phyloP scores from a whole-genome alignment of 2,797 vertebrate genomes.

The Mycteria americana region DNA sequence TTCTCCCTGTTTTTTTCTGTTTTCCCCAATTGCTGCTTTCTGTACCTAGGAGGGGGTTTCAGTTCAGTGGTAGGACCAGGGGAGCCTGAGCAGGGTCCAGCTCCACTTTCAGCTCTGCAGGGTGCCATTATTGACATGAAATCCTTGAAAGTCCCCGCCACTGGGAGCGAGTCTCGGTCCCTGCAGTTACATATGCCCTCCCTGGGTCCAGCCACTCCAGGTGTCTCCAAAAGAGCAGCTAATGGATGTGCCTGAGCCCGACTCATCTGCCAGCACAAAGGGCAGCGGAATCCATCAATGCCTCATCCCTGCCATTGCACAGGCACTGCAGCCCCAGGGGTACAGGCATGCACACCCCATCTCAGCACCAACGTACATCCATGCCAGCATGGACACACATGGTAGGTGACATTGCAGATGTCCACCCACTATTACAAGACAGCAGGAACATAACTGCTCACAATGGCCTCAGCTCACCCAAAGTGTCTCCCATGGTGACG shows the following conservation, averaged over 20 bases:
- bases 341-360: background rate
- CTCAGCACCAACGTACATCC: no score
- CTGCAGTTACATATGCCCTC: background rate
- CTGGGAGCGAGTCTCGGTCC: background rate
- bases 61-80: background rate
- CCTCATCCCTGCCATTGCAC: background rate
- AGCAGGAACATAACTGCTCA: background rate
- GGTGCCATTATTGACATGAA: background rate
- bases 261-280: background rate
- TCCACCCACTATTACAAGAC: background rate
- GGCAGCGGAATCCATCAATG: background rate
- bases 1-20: background rate
- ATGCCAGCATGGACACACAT: fast-evolving
- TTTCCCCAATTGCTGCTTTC: background rate
- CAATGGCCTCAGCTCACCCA: conserved; percentile 75
- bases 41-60: background rate
- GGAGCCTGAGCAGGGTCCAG: background rate
- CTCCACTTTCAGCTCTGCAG: background rate
- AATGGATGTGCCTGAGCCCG: background rate
- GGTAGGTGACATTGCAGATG: background rate
- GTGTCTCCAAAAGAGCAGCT: background rate
- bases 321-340: background rate
- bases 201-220: background rate
- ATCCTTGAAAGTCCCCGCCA: background rate
- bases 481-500: conserved; percentile 85